Base-by-base conservation (phyloP, 2,888 invertebrate species). In the Agonum fuliginosum region DNA sequence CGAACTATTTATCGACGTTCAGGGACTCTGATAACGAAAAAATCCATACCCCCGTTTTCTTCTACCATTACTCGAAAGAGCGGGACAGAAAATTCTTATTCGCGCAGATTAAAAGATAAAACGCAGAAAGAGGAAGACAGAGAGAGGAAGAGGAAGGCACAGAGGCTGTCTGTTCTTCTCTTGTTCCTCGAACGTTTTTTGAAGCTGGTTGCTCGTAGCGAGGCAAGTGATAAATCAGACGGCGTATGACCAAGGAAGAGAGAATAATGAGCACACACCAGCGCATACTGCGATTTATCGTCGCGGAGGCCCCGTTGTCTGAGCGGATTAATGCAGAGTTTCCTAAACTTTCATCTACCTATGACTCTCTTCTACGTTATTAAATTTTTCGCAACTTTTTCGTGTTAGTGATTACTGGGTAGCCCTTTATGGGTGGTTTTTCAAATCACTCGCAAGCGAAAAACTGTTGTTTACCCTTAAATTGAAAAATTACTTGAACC, bases 21-120 rank as follows among this genome's bases (percentile, higher is more conserved):
- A 71, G 71, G 71, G 71, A 71, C 48, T 2, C 48, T 27, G 71
- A 71, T 71, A 71, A 71, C 71, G 48, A 71, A 71, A 51, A 51
- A 71, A 71, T 67, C 67, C 41, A 67, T 67, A 67, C 14, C 41
- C 37, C 14, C 30, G 30, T 62, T 30, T 30, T 62, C 58, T 30
- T 62, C 58, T 62, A 62, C 58, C 58, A 62, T 62, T 62, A 62
- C 30, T 27, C 69, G 69, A 24, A 69, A 69, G 43, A 69, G 41
- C 2, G 67, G 20, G 46, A 69, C 14, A 43, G 46, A 69, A 69
- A 69, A 69, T 46, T 69, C 69, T 43, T 69, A 69, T 69, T 69
- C 69, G 46, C 43, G 34, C 43, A 69, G 69, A 69, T 69, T 69
- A 69, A 69, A 69, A 69, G 69, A 69, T 69, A 69, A 69, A 69